phyloP scores from a whole-genome alignment of 2,888 invertebrate genomes.

The Agapostemon virescens region DNA sequence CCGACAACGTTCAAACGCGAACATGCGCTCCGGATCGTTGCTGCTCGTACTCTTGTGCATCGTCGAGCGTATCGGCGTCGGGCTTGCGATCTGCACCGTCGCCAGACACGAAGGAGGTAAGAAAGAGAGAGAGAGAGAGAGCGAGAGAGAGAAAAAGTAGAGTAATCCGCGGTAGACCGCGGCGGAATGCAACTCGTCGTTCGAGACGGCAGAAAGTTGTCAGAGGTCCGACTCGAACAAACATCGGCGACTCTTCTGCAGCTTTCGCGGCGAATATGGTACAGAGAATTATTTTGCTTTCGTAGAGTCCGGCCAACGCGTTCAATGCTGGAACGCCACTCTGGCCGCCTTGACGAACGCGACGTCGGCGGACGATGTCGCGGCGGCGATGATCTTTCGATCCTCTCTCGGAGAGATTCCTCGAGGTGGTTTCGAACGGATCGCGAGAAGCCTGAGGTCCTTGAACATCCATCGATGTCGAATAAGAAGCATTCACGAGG shows the following conservation, averaged over 20 bases:
- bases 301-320: conserved; percentile 47
- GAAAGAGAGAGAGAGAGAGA: conserved; percentile 18
- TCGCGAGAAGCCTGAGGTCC: conserved; percentile 57
- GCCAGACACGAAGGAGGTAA: conserved; percentile 69
- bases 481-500: conserved; percentile 58
- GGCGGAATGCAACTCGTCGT: too few relatives aligned
- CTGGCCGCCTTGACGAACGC: conserved; percentile 41
- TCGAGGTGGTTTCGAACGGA: conserved; percentile 61
- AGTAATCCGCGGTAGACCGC: too few relatives aligned
- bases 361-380: conserved; percentile 45
- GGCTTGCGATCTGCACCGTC: conserved; percentile 61
- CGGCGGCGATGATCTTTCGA: conserved; percentile 66
- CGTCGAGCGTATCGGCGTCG: conserved; percentile 39
- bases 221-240: too few relatives aligned
- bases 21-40: conserved; percentile 54
- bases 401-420: conserved; percentile 64
- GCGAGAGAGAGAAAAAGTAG: too few relatives aligned
- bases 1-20: conserved; percentile 30
- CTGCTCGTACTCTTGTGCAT: conserved; percentile 55
- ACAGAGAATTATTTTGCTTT: too few relatives aligned
- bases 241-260: too few relatives aligned
- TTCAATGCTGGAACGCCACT: conserved; percentile 69
- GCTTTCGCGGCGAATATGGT: too few relatives aligned
- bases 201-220: too few relatives aligned
- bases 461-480: conserved; percentile 71